These are phyloP conservation scores for Meloidogyne hapla DNA, from an alignment of 1,140 invertebrate species.

Conservation along the genomic window DNA sequence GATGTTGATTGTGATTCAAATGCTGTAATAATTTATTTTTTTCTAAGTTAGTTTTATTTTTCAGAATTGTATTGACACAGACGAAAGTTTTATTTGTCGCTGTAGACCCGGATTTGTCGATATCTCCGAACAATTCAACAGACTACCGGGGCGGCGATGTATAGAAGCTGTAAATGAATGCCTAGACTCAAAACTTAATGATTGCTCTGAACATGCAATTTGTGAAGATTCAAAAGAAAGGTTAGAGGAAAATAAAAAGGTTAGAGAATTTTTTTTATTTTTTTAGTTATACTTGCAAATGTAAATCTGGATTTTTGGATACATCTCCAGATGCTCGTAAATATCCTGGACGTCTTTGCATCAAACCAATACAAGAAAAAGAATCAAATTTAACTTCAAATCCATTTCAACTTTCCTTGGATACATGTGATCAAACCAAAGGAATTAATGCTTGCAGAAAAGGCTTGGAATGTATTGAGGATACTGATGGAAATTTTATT, in stretches of 20 bases:
- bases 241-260: background rate
- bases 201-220: constrained; percentile 79
- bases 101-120: constrained; percentile 64
- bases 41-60: background rate
- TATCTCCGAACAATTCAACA: constrained; percentile 61
- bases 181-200: constrained; percentile 78
- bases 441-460: constrained; percentile 15
- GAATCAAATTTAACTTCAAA: constrained; percentile 23
- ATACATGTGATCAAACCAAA: constrained; percentile 30
- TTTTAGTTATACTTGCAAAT: constrained; percentile 51
- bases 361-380: constrained; percentile 47
- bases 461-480: constrained; percentile 19
- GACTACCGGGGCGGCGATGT: constrained; percentile 56
- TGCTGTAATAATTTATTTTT: constrained; percentile 38
- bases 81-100: constrained; percentile 55
- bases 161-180: constrained; percentile 82
- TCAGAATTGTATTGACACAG: constrained; percentile 57
- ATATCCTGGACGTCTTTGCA: constrained; percentile 61
- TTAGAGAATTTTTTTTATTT: background rate
- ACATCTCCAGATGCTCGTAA: constrained; percentile 57
- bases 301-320: constrained; percentile 56
- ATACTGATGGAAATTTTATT: constrained; percentile 20
- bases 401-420: constrained; percentile 19
- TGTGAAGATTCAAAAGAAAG: constrained; percentile 76
- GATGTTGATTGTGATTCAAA: constrained; percentile 59